These are phyloP conservation scores for Herminia tarsipennalis DNA, from an alignment of 2,888 invertebrate genomes.

Conservation along the genomic window DNA sequence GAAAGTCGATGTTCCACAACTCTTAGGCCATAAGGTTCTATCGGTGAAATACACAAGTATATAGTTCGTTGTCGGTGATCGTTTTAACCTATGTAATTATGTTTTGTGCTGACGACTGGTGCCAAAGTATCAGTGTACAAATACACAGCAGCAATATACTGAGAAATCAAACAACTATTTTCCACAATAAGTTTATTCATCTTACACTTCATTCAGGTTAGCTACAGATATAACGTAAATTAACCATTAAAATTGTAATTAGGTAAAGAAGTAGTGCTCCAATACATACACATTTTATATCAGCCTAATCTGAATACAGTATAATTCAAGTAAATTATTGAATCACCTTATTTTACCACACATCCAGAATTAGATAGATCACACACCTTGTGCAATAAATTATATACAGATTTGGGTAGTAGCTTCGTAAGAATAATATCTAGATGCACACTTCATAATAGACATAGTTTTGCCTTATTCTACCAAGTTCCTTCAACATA, in stretches of 20 bases:
- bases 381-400: conserved; percentile 34
- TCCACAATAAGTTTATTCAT: conserved; percentile 59
- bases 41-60: no score
- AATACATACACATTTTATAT: not conserved
- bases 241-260: not conserved
- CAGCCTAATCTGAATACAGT: conserved; percentile 3
- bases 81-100: no score
- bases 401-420: conserved; percentile 38
- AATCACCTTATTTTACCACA: conserved; percentile 50
- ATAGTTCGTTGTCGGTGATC: no score
- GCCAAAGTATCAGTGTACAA: no score
- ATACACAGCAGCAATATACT: no score
- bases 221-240: conserved; percentile 3
- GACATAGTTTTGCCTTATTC: conserved; percentile 15
- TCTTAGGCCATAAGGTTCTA: no score
- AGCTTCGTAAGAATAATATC: conserved; percentile 14
- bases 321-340: conserved; percentile 45
- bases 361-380: conserved; percentile 33
- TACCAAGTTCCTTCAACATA: conserved; percentile 23
- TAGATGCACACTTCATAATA: conserved; percentile 15
- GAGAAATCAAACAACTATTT: conserved; percentile 33
- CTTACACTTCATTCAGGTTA: conserved; percentile 28
- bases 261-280: not conserved
- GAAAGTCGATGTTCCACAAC: no score
- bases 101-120: no score